These are phyloP conservation scores for Muscicapa striata DNA, from an alignment of 2,797 vertebrate species.

Conservation along the genomic window DNA sequence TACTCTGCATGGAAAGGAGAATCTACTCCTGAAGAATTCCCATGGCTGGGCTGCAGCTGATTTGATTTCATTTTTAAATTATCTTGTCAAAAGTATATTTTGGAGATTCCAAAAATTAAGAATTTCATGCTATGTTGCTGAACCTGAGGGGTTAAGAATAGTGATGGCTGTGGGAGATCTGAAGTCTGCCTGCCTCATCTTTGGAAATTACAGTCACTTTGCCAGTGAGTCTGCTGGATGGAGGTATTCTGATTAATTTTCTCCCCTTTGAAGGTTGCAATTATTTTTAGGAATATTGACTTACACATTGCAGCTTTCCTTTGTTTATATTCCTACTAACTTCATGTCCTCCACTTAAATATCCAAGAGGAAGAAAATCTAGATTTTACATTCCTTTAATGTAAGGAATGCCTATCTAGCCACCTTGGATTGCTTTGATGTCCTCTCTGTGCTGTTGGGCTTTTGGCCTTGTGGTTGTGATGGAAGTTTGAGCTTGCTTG, in stretches of 20 bases:
- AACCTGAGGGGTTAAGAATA: neutral
- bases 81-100: neutral
- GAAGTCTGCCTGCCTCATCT: neutral
- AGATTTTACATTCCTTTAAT: neutral
- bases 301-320: neutral
- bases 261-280: neutral
- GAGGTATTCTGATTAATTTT: neutral
- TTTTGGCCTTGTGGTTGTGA: neutral
- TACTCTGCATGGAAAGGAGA: neutral
- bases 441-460: neutral
- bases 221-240: neutral
- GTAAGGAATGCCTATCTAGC: neutral
- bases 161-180: neutral
- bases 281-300: neutral
- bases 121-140: neutral
- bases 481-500: neutral
- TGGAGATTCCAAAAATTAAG: neutral
- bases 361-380: neutral
- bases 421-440: neutral
- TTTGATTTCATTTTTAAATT: neutral
- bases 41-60: neutral
- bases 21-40: neutral
- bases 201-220: neutral
- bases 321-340: neutral
- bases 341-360: neutral